A percentile compares a stretch with the other conserved stretches of the same genome.
These are phyloP conservation scores for Anas bahamensis DNA, from an alignment of 2,797 vertebrate species.

Conservation along the genomic window DNA sequence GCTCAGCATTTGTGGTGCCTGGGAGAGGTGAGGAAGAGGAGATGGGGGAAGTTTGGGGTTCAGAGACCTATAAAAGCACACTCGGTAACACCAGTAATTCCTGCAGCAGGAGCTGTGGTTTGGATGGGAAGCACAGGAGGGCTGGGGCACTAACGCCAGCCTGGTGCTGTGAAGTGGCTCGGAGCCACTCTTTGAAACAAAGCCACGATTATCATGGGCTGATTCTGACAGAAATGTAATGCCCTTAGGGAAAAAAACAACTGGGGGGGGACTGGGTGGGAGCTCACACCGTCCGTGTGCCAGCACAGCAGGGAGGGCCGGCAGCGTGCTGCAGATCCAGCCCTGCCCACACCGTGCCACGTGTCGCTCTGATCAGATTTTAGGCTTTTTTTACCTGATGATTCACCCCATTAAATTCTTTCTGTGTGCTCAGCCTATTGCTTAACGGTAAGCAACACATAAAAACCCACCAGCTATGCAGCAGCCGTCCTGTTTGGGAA, in stretches of 20 bases:
- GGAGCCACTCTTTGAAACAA: neutral
- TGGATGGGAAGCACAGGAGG: neutral
- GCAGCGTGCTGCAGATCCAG: slow-evolving; percentile 19
- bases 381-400: neutral
- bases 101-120: neutral
- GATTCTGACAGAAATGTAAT: slow-evolving; percentile 58
- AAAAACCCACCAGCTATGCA: neutral
- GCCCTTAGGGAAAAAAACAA: slow-evolving; percentile 4
- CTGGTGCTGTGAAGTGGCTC: neutral
- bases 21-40: neutral
- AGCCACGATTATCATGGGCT: slow-evolving; percentile 55
- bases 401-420: slow-evolving; percentile 27
- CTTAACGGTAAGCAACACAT: neutral
- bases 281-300: neutral
- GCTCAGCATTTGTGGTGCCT: neutral
- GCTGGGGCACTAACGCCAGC: neutral
- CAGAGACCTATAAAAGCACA: neutral
- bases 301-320: slow-evolving; percentile 1
- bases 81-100: neutral
- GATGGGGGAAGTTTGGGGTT: neutral
- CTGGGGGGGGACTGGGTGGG: neutral
- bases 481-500: neutral
- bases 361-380: slow-evolving; percentile 68
- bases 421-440: neutral
- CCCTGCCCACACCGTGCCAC: slow-evolving; percentile 58